Conservation (phyloP, 2,797 vertebrate species). For the Pampus argenteus region DNA sequence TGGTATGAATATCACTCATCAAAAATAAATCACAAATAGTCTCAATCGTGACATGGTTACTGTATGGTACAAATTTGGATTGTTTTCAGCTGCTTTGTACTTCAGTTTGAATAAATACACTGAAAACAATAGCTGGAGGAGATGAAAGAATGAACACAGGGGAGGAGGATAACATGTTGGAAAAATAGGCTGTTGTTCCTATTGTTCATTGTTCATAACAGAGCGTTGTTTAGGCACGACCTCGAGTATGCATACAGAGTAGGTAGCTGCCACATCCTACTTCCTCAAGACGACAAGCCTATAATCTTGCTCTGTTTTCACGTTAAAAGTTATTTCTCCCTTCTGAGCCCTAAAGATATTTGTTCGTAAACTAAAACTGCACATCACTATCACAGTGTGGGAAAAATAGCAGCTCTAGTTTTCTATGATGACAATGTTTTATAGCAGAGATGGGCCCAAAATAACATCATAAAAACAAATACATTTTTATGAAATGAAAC, state of each 20-base stretch:
- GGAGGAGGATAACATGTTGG: neutral
- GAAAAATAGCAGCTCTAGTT: neutral
- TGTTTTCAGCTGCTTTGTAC: neutral
- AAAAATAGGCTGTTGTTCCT: slow-evolving; percentile 48
- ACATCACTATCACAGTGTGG: neutral
- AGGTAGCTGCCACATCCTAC: slow-evolving; percentile 34
- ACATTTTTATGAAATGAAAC: too few species aligned
- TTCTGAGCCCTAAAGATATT: neutral
- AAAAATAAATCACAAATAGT: too few species aligned
- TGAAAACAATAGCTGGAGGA: slow-evolving; percentile 19
- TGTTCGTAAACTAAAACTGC: neutral
- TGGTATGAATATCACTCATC: neutral
- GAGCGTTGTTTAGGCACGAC: slow-evolving; percentile 52
- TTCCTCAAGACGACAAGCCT: slow-evolving; percentile 13
- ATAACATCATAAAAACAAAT: neutral
- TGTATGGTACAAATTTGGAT: neutral
- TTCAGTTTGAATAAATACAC: neutral
- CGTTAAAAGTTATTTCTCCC: neutral
- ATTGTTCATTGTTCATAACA: slow-evolving; percentile 61
- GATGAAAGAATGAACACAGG: slow-evolving; percentile 29
- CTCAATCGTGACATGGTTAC: neutral
- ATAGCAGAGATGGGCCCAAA: neutral
- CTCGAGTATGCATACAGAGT: slow-evolving; percentile 40
- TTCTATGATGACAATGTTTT: neutral
- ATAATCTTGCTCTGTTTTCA: neutral